Base-by-base conservation (phyloP, 2,113 vertebrate species). In the Anas platyrhynchos region DNA sequence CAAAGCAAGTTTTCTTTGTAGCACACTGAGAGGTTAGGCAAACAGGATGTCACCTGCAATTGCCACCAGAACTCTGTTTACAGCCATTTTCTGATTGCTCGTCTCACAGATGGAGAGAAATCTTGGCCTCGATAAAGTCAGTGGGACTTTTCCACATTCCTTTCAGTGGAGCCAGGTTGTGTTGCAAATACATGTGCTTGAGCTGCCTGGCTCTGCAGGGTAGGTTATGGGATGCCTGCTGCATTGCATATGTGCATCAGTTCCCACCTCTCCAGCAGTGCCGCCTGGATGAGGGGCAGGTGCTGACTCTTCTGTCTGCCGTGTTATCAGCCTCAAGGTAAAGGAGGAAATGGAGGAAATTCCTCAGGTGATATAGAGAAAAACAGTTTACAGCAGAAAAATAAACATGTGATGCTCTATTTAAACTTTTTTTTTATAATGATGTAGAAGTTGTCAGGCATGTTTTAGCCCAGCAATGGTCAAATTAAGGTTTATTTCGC, bases 381-480 rank as follows among this genome's bases (percentile, higher is more conserved):
- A 61, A 62, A 73, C 34, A 61, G 86, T 94, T 58, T 86, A 32
- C 46, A 61, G 20, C 32, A 32, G 9, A 17, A 84, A 93, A 78
- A 90, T n/a, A 95, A 93, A 86, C 86, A 48, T 23, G 25, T 74
- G 11, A 8, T 92, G 29, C 8, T 71, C 89, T 52, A 13, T 85
- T 88, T 89, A 87, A 38, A 38, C 38, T 38, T 38, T 38, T 69
- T 16, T 26, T 94, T 82, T 48, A 54, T 48, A 84, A 8, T 73
- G 29, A 36, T 22, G 2, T 50, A 21, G 59, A 84, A 82, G 52
- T 69, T 75, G 10, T 81, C 20, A 15, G 43, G 59, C 2, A 0
- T 23, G 8, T 27, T 59, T 91, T 71, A 89, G 50, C 26, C 11
- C 27, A 34, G n/a, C 56, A 68, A 56, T 66, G 32, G 16, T 74